Percentiles rank a stretch among this genome's conserved stretches.
phyloP scores from a whole-genome alignment of 2,888 invertebrate species.

The Ennomos quercinarius region DNA sequence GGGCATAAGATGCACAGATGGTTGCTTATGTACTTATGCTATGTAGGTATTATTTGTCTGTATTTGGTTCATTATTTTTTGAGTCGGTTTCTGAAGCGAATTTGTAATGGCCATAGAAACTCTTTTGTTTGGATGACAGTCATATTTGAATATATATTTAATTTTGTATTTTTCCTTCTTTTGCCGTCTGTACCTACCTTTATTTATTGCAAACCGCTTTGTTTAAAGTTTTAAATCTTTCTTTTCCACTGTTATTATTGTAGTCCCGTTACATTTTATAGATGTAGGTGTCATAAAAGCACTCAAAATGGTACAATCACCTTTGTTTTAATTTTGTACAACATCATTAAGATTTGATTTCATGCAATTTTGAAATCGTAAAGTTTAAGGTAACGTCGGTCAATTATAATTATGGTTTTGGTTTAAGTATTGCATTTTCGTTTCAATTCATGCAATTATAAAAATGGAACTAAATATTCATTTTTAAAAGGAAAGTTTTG shows the following conservation, averaged over 20 bases:
- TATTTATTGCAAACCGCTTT: constrained; percentile 35
- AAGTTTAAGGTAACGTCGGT: constrained; percentile 8
- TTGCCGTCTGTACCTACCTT: constrained; percentile 25
- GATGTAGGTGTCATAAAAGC: constrained; percentile 34
- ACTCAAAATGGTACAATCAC: constrained; percentile 29
- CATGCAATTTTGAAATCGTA: constrained; percentile 11
- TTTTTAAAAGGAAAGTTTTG: too few species aligned
- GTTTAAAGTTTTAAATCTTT: constrained; percentile 31
- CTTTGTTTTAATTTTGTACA: constrained; percentile 30
- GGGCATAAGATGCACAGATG: too few species aligned
- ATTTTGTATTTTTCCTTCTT: too few species aligned
- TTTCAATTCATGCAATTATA: not conserved
- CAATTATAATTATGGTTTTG: constrained; percentile 14
- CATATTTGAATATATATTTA: too few species aligned
- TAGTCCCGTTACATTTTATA: constrained; percentile 33
- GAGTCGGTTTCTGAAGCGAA: too few species aligned
- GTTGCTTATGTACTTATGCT: too few species aligned
- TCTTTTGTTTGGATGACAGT: too few species aligned
- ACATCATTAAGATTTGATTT: constrained; percentile 13
- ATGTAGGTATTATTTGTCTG: too few species aligned
- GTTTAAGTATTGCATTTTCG: constrained; percentile 7
- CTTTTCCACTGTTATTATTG: constrained; percentile 26
- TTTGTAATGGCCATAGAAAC: too few species aligned
- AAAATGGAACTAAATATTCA: too few species aligned
- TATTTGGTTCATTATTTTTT: too few species aligned